Evolutionary conservation across 2,797 vertebrate genomes (phyloP).

Genomic region (Poecilia wingei): DNA sequence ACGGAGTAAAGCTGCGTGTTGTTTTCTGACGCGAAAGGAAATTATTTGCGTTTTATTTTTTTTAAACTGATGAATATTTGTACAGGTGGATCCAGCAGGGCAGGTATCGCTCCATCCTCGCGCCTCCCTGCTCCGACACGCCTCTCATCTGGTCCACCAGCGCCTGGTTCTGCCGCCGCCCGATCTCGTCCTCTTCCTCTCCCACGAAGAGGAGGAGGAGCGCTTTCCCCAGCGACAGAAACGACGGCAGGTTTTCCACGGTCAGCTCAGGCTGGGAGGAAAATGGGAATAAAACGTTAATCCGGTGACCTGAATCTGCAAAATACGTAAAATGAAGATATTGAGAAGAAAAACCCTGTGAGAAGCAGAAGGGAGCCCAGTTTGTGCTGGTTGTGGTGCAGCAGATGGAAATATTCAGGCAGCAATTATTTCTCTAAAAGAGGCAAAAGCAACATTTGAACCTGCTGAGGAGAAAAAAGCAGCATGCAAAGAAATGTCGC

Average conservation of each 20-base stretch:
- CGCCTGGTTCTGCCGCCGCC: slow-evolving; percentile 59
- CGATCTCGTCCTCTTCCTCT: slow-evolving; percentile 73
- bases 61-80: slow-evolving; percentile 39
- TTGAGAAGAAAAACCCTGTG: neutral
- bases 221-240: slow-evolving; percentile 81
- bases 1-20: neutral
- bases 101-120: slow-evolving; percentile 63
- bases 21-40: neutral
- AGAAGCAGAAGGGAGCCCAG: neutral
- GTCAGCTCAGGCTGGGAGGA: slow-evolving; percentile 90
- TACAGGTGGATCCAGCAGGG: slow-evolving; percentile 94
- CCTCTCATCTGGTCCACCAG: slow-evolving; percentile 72
- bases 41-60: neutral
- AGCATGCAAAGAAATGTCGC: neutral
- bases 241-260: slow-evolving; percentile 86
- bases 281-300: neutral
- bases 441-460: neutral
- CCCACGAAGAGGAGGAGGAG: slow-evolving; percentile 91
- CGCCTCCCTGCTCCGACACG: slow-evolving; percentile 45
- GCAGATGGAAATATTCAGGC: neutral
- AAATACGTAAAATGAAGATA: neutral
- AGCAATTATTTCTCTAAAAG: slow-evolving; percentile 7
- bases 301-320: neutral
- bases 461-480: neutral
- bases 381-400: slow-evolving; percentile 8